These are phyloP conservation scores for Sebastes ruberrimus DNA, from an alignment of 2,797 vertebrate species.

Conservation along the genomic window DNA sequence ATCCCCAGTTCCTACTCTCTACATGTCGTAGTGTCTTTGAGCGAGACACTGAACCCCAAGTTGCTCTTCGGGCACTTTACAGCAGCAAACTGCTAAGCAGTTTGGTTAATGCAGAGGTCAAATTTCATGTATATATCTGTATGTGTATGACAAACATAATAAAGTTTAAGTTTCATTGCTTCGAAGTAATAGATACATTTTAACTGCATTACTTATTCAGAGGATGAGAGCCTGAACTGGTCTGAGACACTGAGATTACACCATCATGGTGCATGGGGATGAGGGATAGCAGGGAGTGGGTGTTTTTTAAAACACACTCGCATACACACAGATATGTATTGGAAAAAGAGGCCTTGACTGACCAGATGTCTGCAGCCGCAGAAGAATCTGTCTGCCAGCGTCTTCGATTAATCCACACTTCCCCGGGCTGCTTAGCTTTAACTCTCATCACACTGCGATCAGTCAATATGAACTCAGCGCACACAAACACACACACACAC, in stretches of 20 bases:
- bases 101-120: too few relatives aligned
- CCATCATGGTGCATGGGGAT: background rate
- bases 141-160: too few relatives aligned
- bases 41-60: too few relatives aligned
- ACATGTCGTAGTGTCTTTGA: too few relatives aligned
- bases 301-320: background rate
- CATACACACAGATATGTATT: slow-evolving; percentile 15
- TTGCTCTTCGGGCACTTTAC: too few relatives aligned
- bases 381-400: slow-evolving; percentile 46
- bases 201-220: slow-evolving; percentile 40
- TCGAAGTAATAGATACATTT: slow-evolving; percentile 34
- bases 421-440: slow-evolving; percentile 51
- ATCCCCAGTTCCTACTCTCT: too few relatives aligned
- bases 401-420: slow-evolving; percentile 68
- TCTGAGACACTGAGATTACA: slow-evolving; percentile 12
- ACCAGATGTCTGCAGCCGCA: slow-evolving; percentile 31
- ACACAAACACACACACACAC: slow-evolving; percentile 14
- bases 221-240: background rate
- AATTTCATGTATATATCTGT: too few relatives aligned
- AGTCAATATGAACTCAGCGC: slow-evolving; percentile 51
- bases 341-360: slow-evolving; percentile 46
- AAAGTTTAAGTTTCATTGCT: background rate
- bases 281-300: background rate
- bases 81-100: too few relatives aligned
- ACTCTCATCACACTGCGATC: slow-evolving; percentile 52